phyloP scores from a whole-genome alignment of 2,888 invertebrate species.

The Salpingus planirostris region DNA sequence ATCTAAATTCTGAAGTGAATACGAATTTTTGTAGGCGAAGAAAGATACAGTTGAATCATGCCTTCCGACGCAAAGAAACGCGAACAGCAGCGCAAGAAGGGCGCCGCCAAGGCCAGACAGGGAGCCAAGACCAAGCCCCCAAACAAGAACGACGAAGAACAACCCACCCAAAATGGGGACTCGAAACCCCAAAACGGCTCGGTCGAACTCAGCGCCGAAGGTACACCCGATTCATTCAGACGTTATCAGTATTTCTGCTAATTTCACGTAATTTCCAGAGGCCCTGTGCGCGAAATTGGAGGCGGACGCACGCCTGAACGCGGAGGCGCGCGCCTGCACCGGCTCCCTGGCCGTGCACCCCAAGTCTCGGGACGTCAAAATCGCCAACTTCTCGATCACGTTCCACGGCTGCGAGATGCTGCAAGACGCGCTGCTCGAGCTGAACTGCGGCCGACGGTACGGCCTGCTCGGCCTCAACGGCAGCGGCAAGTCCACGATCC shows the following conservation, averaged over 20 bases:
- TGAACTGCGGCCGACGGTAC: constrained; percentile 95
- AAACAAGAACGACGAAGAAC: constrained; percentile 21
- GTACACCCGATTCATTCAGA: constrained; percentile 33
- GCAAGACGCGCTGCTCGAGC: constrained; percentile 89
- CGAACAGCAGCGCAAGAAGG: constrained; percentile 95
- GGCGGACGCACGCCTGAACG: constrained; percentile 84
- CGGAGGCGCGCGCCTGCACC: constrained; percentile 88
- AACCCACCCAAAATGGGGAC: constrained; percentile 10
- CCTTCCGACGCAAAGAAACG: constrained; percentile 99
- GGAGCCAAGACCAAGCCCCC: constrained; percentile 37
- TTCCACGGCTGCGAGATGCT: constrained; percentile 96
- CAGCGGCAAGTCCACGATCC: constrained; percentile 92
- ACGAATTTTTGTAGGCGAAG: no score
- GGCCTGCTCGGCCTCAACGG: constrained; percentile 97
- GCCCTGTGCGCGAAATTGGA: constrained; percentile 79
- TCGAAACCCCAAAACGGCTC: constrained; percentile 43
- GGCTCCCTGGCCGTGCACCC: constrained; percentile 93
- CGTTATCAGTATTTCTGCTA: neutral
- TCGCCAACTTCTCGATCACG: constrained; percentile 92
- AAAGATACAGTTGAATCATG: no score
- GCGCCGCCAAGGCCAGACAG: constrained; percentile 71
- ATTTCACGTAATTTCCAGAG: constrained; percentile 57
- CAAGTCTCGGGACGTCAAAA: constrained; percentile 92
- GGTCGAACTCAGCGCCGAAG: constrained; percentile 59
- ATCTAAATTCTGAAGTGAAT: no score